These are phyloP conservation scores for Rhynchophorus ferrugineus DNA, from an alignment of 1,140 invertebrate species.

Conservation along the genomic window DNA sequence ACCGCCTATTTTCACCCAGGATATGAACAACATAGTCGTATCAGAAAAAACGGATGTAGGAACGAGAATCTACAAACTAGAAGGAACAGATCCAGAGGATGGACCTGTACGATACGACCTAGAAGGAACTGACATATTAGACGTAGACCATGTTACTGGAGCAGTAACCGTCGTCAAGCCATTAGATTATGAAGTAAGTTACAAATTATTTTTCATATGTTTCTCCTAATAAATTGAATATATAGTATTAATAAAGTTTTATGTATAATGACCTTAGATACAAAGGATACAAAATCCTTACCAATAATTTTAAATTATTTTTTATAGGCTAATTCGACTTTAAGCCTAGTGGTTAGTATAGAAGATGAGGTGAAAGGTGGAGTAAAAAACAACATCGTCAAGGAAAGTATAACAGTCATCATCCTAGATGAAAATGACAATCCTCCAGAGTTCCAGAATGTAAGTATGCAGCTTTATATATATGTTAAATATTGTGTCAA, in stretches of 20 bases:
- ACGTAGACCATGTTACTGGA: constrained; percentile 67
- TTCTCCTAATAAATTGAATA: too few relatives aligned
- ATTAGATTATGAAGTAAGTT: constrained; percentile 72
- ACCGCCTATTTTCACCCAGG: constrained; percentile 60
- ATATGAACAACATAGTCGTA: constrained; percentile 66
- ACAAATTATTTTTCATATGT: constrained; percentile 3
- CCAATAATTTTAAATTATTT: constrained; percentile 7
- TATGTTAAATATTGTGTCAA: too few relatives aligned
- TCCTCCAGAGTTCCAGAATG: constrained; percentile 70
- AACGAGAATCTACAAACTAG: constrained; percentile 63
- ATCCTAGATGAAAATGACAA: constrained; percentile 86
- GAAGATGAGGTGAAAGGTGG: constrained; percentile 62
- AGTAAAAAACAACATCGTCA: constrained; percentile 65
- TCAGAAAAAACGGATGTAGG: constrained; percentile 72
- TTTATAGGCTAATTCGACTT: constrained; percentile 62
- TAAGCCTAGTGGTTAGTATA: constrained; percentile 67
- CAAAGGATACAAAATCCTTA: constrained; percentile 23
- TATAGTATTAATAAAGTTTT: too few relatives aligned
- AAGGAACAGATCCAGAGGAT: constrained; percentile 73
- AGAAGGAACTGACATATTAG: constrained; percentile 70
- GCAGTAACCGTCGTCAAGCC: constrained; percentile 68
- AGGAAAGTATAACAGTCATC: constrained; percentile 71
- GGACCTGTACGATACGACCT: constrained; percentile 64
- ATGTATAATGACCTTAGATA: too few relatives aligned
- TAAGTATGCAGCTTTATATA: constrained; percentile 41